Base-by-base conservation (phyloP, 2,888 invertebrate species). In the Diaperis boleti region DNA sequence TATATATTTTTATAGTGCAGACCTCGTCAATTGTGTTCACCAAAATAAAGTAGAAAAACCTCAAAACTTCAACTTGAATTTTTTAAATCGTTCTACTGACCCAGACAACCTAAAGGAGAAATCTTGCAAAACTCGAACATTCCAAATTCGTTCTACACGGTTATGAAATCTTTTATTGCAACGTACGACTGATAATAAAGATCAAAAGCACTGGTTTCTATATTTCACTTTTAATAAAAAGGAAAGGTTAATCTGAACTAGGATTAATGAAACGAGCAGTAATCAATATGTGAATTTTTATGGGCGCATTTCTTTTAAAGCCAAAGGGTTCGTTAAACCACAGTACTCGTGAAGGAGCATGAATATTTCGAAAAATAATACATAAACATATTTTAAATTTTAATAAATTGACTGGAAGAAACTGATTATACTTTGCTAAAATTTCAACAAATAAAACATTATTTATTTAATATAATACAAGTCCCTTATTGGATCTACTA, bases 171-270 rank as follows among this genome's bases (percentile, higher is more conserved):
- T 42, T 55, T 55, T 55, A 55, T 42, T 31, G 55, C 17, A 31
- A 20, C 52, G 22, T 39, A 39, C 29, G 17, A 22, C 55, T 55
- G 55, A 44, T 44, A 42, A 44, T 44, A 31, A 33, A 55, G 55
- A 55, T 55, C 44, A 44, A 55, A 42, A n/a, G n/a, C 55, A 44
- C 44, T 29, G 33, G 18, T 44, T 42, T 22, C 33, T 18, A 18
- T 44, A 42, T 33, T 33, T 31, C 20, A 33, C 39, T 55, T 55
- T 55, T 42, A 42, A 33, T 55, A 55, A 55, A 55, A 54, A 18
- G 7, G 31, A 42, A 42, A 42, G 31, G 41, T 42, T 31, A 31
- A 42, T 7, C 42, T 54, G 11, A 8, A 11, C 26, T 6, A n/a
- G 6, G 8, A n/a, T 26, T 3, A 39, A 26, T 54, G 13, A 42